Evolutionary conservation across 35 echinoderm and acorn worm genomes (phyloP).

Genomic region (Lytechinus variegatus): DNA sequence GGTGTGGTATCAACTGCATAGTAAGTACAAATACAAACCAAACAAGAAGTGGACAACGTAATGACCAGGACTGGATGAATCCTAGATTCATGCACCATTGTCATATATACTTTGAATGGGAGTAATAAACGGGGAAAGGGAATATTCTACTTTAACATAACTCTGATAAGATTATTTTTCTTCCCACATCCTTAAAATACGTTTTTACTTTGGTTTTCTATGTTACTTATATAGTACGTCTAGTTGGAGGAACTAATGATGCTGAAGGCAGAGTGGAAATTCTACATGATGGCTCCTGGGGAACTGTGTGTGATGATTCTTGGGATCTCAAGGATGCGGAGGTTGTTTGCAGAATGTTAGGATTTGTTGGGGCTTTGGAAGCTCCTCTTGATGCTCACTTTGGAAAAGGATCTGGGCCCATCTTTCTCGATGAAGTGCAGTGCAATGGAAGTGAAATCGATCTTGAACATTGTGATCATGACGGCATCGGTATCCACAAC

Average conservation of each 20-base stretch:
- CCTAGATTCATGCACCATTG: no score
- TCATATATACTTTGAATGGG: no score
- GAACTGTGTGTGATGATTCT: conserved; percentile 57
- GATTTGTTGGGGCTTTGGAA: background rate
- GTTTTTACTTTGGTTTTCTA: no score
- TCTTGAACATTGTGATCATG: no score
- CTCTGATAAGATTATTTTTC: no score
- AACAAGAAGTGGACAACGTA: no score
- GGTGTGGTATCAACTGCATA: no score
- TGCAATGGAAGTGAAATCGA: conserved; percentile 9
- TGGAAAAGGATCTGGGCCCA: conserved; percentile 43
- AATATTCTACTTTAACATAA: no score
- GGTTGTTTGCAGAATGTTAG: conserved; percentile 54
- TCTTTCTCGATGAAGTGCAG: conserved; percentile 45
- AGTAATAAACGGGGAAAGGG: no score
- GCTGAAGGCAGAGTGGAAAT: conserved; percentile 62
- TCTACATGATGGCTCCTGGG: conserved; percentile 30
- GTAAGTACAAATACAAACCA: no score
- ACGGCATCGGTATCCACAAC: background rate
- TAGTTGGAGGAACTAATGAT: conserved; percentile 50
- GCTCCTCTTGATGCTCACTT: background rate
- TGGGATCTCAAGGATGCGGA: conserved; percentile 55
- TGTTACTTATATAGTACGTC: conserved; percentile 27
- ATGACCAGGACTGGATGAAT: no score
- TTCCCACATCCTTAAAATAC: background rate